Evolutionary conservation across 1,140 invertebrate species (phyloP), one percentile per base, ranked within the genome.

Genomic region (Oscheius sp.): DNA sequence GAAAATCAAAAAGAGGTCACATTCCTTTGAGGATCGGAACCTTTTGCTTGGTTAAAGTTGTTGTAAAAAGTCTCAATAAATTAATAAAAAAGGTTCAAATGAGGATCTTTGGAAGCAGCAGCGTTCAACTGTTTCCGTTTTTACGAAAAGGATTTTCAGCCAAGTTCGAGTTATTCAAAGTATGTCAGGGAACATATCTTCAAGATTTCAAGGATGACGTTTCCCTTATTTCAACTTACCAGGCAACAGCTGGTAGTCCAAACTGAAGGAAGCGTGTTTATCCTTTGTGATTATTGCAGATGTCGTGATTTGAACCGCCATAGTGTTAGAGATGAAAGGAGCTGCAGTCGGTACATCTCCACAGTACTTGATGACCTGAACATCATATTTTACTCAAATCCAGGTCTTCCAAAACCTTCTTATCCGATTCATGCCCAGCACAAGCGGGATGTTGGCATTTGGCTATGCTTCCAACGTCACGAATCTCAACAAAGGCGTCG

Each of bases 361-460:
- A 32, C 61, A 63, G 61, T 36, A 63, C 31, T 75, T 42, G 42
- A 49, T n/a, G 62, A 76, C 32, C 74, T 68, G 45, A 76, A 75
- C 13, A 42, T 13, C 13, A 61, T 2, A 42, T 42, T 0, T 75
- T 75, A 71, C 82, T 83, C 15, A 59, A 66, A n/a, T 75, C 42
- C 13, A 74, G 42, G 23, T 67, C 35, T 26, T 20, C 18, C 46
- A 26, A 46, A 2, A 20, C 58, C 35, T 29, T 70, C 29, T 66
- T 73, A 3, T 76, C 45, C 15, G 38, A 46, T 26, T 73, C 58
- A 15, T 74, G 66, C 28, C 45, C 72, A 13, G 79, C 74, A 67
- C 80, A 82, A 10, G 80, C 75, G 10, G 80, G 80, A 77, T 82
- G 80, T 32, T 81, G 36, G 64, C 80, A 82, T 38, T 84, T 73